These are phyloP conservation scores for Furcula furcula DNA, from an alignment of 2,888 invertebrate species.

Conservation along the genomic window DNA sequence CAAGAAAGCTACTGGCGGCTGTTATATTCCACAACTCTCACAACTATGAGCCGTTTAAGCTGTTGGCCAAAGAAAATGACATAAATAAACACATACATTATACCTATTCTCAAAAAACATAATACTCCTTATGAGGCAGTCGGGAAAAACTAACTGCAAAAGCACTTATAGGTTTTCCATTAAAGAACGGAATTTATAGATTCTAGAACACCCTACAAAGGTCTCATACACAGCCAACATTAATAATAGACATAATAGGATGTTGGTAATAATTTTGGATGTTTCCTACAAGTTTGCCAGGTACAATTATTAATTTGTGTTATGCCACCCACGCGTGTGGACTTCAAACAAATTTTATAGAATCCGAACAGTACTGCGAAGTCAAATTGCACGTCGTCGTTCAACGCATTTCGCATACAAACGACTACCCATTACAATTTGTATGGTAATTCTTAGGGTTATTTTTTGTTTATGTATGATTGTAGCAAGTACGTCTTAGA, in stretches of 20 bases:
- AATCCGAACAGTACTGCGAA: not conserved
- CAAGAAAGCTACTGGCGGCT: no score
- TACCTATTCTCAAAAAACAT: no score
- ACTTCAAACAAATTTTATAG: not conserved
- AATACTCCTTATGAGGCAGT: no score
- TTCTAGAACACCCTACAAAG: conserved; percentile 23
- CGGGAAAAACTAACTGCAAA: conserved; percentile 13
- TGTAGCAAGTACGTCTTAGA: no score
- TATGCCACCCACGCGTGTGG: not conserved
- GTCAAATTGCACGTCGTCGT: not conserved
- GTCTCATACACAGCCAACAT: conserved; percentile 22
- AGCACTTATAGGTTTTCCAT: conserved; percentile 28
- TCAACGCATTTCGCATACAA: not conserved
- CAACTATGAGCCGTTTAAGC: no score
- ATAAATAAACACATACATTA: no score
- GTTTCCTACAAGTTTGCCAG: not conserved
- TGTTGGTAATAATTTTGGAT: conserved; percentile 8
- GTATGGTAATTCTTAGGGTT: conserved; percentile 6
- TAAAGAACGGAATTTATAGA: conserved; percentile 34
- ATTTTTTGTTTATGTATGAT: no score
- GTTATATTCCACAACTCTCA: no score
- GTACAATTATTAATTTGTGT: not conserved
- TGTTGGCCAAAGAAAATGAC: no score
- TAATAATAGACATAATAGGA: conserved; percentile 14
- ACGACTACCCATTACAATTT: conserved; percentile 4